A percentile compares a stretch with the other conserved stretches of the same genome.
phyloP scores from a whole-genome alignment of 2,113 vertebrate genomes.

The Corythaeola cristata region DNA sequence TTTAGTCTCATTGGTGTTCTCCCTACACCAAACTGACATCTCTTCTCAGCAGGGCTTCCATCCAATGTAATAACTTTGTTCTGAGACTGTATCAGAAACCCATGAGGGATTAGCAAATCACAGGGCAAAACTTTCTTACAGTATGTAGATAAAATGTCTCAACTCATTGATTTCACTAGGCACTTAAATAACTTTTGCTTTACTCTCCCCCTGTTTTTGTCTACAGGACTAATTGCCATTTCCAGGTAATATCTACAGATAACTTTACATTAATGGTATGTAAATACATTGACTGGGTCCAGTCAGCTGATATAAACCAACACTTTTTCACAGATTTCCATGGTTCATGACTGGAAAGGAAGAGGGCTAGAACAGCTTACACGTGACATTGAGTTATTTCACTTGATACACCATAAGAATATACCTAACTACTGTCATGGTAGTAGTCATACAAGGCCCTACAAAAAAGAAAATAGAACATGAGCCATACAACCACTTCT shows the following conservation, averaged over 20 bases:
- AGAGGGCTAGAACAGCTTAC: neutral
- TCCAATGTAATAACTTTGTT: neutral
- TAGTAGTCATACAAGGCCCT: neutral
- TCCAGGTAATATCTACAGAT: neutral
- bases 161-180: neutral
- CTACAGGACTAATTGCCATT: neutral
- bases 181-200: neutral
- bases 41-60: neutral
- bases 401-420: neutral
- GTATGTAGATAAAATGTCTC: neutral
- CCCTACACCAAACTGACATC: too few relatives aligned
- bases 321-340: neutral
- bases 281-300: neutral
- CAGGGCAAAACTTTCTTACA: neutral
- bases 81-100: neutral
- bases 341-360: neutral
- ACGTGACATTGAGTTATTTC: neutral
- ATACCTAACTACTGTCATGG: neutral
- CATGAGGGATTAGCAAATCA: neutral
- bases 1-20: neutral
- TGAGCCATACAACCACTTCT: neutral
- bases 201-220: neutral
- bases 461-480: neutral
- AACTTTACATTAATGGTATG: neutral
- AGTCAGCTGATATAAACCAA: neutral